Evolutionary conservation across 2,888 invertebrate species (phyloP).

Genomic region (Sepioteuthis lessoniana): DNA sequence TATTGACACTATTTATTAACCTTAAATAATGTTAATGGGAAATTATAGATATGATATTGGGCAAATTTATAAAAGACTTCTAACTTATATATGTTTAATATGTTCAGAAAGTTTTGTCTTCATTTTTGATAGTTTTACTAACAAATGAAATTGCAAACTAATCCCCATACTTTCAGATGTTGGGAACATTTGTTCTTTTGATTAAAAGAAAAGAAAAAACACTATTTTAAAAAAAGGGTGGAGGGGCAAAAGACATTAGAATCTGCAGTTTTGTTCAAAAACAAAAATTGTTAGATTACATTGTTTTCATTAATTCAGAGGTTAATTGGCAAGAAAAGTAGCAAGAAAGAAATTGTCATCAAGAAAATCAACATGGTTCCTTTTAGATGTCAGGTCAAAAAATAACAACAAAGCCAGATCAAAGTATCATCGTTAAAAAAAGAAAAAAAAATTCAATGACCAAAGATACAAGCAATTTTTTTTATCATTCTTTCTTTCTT

Average conservation of each 20-base stretch:
- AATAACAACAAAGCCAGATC: not conserved
- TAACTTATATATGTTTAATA: too few relatives aligned
- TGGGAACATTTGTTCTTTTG: conserved; percentile 11
- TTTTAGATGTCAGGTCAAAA: not conserved
- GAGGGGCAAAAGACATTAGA: not conserved
- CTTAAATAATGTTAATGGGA: too few relatives aligned
- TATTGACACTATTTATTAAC: not conserved
- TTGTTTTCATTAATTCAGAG: conserved; percentile 23
- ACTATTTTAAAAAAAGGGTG: not conserved
- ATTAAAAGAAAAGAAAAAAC: not conserved
- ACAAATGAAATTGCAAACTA: not conserved
- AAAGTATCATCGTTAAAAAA: not conserved
- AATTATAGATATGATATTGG: too few relatives aligned
- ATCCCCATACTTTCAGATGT: not conserved
- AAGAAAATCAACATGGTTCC: not conserved
- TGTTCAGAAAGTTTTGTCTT: not conserved
- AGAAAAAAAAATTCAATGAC: not conserved
- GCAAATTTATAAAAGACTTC: too few relatives aligned
- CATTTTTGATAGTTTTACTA: not conserved
- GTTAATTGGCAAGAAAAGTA: conserved; percentile 23
- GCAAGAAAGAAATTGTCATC: conserved; percentile 33
- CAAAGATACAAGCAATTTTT: not conserved
- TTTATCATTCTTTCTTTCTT: not conserved
- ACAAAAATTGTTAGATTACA: not conserved
- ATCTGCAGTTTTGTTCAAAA: not conserved